Evolutionary conservation across 2,888 invertebrate genomes (phyloP).

Genomic region (Embidobia sp.): DNA sequence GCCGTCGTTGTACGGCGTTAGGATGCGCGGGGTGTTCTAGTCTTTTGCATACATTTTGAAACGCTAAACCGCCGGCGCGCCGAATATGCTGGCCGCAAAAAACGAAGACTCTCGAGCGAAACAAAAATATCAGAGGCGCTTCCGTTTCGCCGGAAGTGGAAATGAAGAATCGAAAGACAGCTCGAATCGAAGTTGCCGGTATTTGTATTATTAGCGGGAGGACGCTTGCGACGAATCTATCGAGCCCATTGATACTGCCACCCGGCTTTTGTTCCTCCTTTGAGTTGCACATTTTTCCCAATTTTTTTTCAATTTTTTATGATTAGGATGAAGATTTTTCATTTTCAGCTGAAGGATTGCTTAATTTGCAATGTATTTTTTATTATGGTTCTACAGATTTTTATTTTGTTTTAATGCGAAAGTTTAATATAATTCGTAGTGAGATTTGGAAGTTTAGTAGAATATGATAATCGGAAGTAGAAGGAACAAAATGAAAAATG

Average conservation of each 20-base stretch:
- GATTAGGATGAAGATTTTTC: too few species aligned
- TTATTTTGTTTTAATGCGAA: too few species aligned
- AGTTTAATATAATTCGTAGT: too few species aligned
- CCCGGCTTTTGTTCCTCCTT: too few species aligned
- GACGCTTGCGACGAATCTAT: constrained; percentile 26
- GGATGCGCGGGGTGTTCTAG: constrained; percentile 79
- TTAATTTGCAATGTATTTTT: too few species aligned
- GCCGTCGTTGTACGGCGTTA: constrained; percentile 76
- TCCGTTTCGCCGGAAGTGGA: constrained; percentile 36
- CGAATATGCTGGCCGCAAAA: constrained; percentile 74
- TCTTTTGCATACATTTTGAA: constrained; percentile 81
- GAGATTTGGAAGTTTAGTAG: too few species aligned
- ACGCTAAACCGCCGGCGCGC: constrained; percentile 74
- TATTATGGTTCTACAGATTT: too few species aligned
- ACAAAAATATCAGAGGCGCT: constrained; percentile 68
- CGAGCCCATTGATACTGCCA: constrained; percentile 41
- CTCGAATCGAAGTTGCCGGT: constrained; percentile 31
- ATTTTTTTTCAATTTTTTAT: too few species aligned
- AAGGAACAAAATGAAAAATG: too few species aligned
- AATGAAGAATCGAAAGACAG: constrained; percentile 29
- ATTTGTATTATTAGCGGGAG: constrained; percentile 33
- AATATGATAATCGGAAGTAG: too few species aligned
- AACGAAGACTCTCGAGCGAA: constrained; percentile 58
- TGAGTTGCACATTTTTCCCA: background rate
- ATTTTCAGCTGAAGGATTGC: too few species aligned